These are phyloP conservation scores for Margaritifera margaritifera DNA, from an alignment of 2,888 invertebrate species.

Conservation along the genomic window DNA sequence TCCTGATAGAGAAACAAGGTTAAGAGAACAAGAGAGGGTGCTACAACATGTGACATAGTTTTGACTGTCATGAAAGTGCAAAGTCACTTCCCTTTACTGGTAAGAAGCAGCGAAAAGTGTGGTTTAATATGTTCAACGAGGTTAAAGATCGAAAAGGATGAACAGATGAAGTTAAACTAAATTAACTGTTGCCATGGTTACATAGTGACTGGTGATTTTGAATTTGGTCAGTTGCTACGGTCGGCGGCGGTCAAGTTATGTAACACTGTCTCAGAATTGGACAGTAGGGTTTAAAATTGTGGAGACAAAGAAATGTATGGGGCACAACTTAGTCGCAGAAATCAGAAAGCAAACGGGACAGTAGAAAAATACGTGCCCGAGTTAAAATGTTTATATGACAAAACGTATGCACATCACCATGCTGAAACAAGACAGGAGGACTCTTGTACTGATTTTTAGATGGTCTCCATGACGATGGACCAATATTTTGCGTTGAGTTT, in stretches of 20 bases:
- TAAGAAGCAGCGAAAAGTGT: conserved; percentile 22
- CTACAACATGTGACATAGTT: too few species aligned
- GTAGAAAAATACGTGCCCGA: conserved; percentile 22
- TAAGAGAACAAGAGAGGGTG: too few species aligned
- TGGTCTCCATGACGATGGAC: conserved; percentile 23
- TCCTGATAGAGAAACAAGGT: too few species aligned
- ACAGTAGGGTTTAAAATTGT: conserved; percentile 14
- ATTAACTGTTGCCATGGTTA: conserved; percentile 16
- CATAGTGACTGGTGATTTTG: conserved; percentile 16
- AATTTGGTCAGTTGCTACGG: conserved; percentile 8
- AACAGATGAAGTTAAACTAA: conserved; percentile 10
- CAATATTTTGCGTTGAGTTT: conserved; percentile 23
- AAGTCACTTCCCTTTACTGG: conserved; percentile 19
- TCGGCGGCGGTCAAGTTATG: not conserved
- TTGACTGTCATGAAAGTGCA: not conserved
- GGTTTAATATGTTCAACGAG: conserved; percentile 20
- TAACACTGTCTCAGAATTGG: conserved; percentile 6
- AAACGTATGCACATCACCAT: conserved; percentile 11
- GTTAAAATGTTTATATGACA: conserved; percentile 19
- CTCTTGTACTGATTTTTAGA: conserved; percentile 21
- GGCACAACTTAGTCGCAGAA: conserved; percentile 13
- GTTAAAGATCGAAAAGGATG: conserved; percentile 10
- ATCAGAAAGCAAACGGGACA: too few species aligned
- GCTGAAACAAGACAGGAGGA: conserved; percentile 20
- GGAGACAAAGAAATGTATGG: conserved; percentile 13